Evolutionary conservation across 92 coral and sea anemone species (phyloP).

Genomic region (Actinostola sp.): DNA sequence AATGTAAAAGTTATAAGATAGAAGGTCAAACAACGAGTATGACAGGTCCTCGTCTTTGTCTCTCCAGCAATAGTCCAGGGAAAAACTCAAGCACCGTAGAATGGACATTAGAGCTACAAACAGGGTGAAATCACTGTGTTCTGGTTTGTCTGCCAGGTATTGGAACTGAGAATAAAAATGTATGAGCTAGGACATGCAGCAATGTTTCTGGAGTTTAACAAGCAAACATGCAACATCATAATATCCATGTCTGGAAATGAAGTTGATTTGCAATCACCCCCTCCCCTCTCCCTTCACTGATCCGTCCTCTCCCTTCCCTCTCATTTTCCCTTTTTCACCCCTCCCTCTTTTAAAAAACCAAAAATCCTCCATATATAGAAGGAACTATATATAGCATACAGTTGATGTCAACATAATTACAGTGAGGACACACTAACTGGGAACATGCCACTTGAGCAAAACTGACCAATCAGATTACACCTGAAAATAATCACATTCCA

Average conservation of each 20-base stretch:
- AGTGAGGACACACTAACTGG: too few species aligned
- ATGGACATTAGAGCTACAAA: slow-evolving; percentile 82
- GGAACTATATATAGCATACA: too few species aligned
- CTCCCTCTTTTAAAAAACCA: background rate
- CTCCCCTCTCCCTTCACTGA: background rate
- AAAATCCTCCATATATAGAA: too few species aligned
- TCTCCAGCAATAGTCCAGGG: slow-evolving; percentile 71
- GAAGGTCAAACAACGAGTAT: slow-evolving; percentile 75
- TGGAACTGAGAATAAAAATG: slow-evolving; percentile 59
- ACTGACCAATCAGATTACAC: too few species aligned
- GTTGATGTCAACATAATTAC: too few species aligned
- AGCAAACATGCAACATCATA: too few species aligned
- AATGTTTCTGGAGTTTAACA: too few species aligned
- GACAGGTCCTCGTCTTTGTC: slow-evolving; percentile 33
- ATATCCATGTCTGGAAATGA: too few species aligned
- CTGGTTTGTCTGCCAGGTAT: slow-evolving; percentile 41
- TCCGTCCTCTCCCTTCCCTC: background rate
- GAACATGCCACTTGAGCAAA: too few species aligned
- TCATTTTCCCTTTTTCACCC: background rate
- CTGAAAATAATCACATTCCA: too few species aligned
- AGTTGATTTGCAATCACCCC: too few species aligned
- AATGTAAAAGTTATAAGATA: slow-evolving; percentile 82
- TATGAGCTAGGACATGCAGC: too few species aligned
- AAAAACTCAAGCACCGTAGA: slow-evolving; percentile 87
- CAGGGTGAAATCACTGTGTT: slow-evolving; percentile 65